Base-by-base conservation (phyloP, 2,888 invertebrate genomes). In the Cordilura impudica region DNA sequence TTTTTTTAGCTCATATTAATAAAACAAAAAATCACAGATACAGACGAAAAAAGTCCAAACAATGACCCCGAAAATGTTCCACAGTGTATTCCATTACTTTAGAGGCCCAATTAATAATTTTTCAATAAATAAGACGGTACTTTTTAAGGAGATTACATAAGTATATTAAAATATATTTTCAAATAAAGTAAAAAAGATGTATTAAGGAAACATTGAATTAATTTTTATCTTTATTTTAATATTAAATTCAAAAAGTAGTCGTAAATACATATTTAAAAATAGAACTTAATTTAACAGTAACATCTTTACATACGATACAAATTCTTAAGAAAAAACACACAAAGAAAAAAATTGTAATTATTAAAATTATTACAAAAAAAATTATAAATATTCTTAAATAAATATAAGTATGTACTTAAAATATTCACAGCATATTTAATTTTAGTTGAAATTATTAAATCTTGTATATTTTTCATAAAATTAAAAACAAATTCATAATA, bases 361-460 rank as follows among this genome's bases (percentile, higher is more conserved):
- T 58, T 39, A 35, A 56, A 39, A 4, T 51, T 70, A 26, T 51
- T 43, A 51, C 5, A 39, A 12, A 18, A 70, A 71, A 53, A 65
- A 35, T 35, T 43, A 61, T 56, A 53, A 43, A 65, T 26, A 16
- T 39, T 58, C 14, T 39, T 45, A 23, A 60, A 49, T 16, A 56
- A 23, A 67, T 31, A 66, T 21, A 53, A 16, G 56, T 45, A 56
- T 21, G 19, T 67, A 56, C 76, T 80, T 67, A 75, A 72, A 73
- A 60, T 78, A 78, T 70, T 78, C 78, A 78, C 78, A 78, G 78
- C 78, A 60, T 73, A 69, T 73, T 63, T 63, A n/a, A 69, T 63
- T 56, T 58, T 73, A 73, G 51, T 69, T 69, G 47, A 77, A 77
- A 66, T 60, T 53, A 49, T 61, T 72, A 66, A 72, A 66, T 65